A percentile compares a stretch with the other conserved stretches of the same genome.
Conservation (phyloP, 2,797 vertebrate genomes). For the Danionella dracula region DNA sequence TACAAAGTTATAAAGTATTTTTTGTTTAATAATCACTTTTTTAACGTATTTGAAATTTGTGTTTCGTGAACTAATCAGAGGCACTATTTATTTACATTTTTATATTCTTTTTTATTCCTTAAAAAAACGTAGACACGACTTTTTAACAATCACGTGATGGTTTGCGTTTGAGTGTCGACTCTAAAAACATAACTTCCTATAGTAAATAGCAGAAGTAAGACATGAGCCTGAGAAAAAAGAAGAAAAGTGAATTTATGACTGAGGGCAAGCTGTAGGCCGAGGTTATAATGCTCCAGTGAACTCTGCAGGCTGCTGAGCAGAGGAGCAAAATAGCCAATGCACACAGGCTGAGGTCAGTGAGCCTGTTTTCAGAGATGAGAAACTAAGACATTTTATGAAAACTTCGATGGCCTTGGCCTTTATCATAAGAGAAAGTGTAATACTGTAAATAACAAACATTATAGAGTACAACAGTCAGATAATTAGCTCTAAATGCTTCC, state of each 20-base stretch:
- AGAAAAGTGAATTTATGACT: background rate
- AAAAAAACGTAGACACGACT: too few species aligned
- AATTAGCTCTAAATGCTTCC: too few species aligned
- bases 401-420: background rate
- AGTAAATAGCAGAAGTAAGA: slow-evolving; percentile 8
- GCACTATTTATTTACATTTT: too few species aligned
- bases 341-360: background rate
- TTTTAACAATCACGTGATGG: too few species aligned
- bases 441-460: background rate
- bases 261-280: background rate
- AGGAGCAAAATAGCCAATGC: background rate
- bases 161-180: too few species aligned
- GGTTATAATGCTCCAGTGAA: slow-evolving; percentile 11
- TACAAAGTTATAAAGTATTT: too few species aligned
- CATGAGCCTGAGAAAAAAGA: background rate
- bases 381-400: background rate
- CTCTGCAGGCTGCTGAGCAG: background rate
- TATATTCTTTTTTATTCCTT: too few species aligned
- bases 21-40: too few species aligned
- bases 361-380: background rate
- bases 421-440: background rate
- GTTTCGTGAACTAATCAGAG: too few species aligned
- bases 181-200: slow-evolving; percentile 1
- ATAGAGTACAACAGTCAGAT: too few species aligned
- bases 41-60: too few species aligned